Base-by-base conservation (phyloP, 2,797 vertebrate genomes). In the Alcedo quadribrachys region DNA sequence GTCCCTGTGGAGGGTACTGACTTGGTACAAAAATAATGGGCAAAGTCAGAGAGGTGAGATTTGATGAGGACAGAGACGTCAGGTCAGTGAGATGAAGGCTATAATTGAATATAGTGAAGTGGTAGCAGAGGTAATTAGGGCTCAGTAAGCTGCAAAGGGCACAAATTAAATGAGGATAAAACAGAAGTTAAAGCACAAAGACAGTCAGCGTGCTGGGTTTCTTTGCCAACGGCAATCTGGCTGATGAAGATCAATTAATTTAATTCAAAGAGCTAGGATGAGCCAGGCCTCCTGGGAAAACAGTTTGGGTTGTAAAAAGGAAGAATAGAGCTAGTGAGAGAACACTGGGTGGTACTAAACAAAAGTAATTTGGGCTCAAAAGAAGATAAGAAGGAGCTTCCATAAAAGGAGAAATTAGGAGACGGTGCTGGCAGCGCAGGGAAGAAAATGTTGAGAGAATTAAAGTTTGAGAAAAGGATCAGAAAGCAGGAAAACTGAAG, bases 201-300 rank as follows among this genome's bases (percentile, higher is more conserved):
- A 80, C 54, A 91, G 81, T 55, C 84, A 85, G 73, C 4, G 0
- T 66, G 75, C 90, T 83, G 88, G 18, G 62, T 92, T 95, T 90
- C 90, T 94, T 95, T 95, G 96, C 95, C 95, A 96, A 85, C 5
- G 90, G 93, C 94, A 93, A 92, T 91, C 88, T 87, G 76, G 68
- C 73, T 93, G 94, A 94, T 88, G 93, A 89, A 95, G 93, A 96
- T 89, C 94, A 96, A 92, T 95, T 96, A 96, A 96, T 93, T 96
- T 83, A 91, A 96, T 94, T 95, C 93, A 93, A 94, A 95, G 86
- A 95, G 91, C 93, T 78, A 54, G 55, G 66, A 90, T 93, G 88
- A 96, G 79, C 58, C 88, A 90, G 51, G 75, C 5, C 93, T 89
- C 73, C 79, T 82, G 86, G 86, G 94, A 93, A 75, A 87, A 87